These are phyloP conservation scores for Eupithecia tripunctaria DNA, from an alignment of 2,888 invertebrate genomes.

Conservation along the genomic window DNA sequence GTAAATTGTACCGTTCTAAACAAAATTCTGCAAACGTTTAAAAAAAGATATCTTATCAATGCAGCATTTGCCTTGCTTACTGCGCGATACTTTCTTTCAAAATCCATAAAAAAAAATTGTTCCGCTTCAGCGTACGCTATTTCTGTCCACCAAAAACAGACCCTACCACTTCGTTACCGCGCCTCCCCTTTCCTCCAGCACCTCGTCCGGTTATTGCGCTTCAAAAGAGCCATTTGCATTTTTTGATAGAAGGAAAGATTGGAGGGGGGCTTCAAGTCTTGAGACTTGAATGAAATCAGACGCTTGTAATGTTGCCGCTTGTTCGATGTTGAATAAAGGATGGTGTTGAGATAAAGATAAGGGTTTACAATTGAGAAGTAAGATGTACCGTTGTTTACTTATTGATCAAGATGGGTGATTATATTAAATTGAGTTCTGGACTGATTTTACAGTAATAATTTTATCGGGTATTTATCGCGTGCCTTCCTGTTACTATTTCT, in stretches of 20 bases:
- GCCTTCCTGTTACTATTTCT: too few species aligned
- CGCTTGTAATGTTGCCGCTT: slow-evolving; percentile 32
- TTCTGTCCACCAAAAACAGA: not conserved
- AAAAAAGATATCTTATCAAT: not conserved
- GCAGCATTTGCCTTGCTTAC: not conserved
- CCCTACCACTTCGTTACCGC: slow-evolving; percentile 10
- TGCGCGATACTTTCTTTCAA: not conserved
- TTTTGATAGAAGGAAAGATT: slow-evolving; percentile 44
- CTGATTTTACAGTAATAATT: too few species aligned
- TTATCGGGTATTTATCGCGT: too few species aligned
- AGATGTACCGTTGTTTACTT: not conserved
- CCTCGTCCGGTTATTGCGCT: slow-evolving; percentile 41
- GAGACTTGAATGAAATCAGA: slow-evolving; percentile 30
- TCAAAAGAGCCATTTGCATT: slow-evolving; percentile 48
- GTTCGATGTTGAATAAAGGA: slow-evolving; percentile 27
- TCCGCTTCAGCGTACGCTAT: not conserved
- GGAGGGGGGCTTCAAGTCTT: slow-evolving; percentile 20
- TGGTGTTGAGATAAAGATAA: slow-evolving; percentile 1
- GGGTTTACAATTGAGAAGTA: not conserved
- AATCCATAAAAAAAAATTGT: not conserved
- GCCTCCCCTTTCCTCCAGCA: slow-evolving; percentile 28
- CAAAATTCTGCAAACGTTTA: not conserved
- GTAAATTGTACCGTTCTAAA: not conserved
- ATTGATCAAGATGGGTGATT: not conserved
- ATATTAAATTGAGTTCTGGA: not conserved